Evolutionary conservation across 2,113 vertebrate genomes (phyloP).

Genomic region (Amblyornis subalaris): DNA sequence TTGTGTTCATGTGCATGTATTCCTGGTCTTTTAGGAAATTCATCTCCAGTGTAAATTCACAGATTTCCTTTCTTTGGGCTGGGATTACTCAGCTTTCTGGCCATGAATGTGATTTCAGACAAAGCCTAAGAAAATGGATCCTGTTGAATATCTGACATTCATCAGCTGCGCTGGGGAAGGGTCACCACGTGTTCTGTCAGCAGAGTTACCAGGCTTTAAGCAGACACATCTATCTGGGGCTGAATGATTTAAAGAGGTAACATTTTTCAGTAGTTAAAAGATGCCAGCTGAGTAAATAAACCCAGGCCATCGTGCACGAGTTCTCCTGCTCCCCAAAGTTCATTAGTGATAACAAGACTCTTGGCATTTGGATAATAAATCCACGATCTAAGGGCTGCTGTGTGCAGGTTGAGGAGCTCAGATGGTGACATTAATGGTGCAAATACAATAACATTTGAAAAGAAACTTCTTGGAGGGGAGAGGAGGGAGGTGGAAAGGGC

Average conservation of each 20-base stretch:
- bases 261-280: constrained; percentile 18
- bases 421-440: neutral
- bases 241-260: constrained; percentile 10
- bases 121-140: neutral
- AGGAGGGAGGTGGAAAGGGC: constrained; percentile 3
- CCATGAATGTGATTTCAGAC: neutral
- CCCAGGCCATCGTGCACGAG: neutral
- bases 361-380: constrained; percentile 62
- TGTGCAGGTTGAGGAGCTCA: neutral
- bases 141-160: neutral
- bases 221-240: neutral
- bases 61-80: neutral
- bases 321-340: constrained; percentile 34
- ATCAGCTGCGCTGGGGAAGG: neutral
- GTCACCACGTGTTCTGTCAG: neutral
- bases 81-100: neutral
- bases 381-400: neutral
- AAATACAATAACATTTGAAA: neutral
- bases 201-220: neutral
- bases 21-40: neutral
- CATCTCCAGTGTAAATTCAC: neutral
- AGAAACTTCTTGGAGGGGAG: neutral
- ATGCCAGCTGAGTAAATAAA: constrained; percentile 11
- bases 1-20: fast-evolving
- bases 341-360: constrained; percentile 30